phyloP scores from a whole-genome alignment of 2,797 vertebrate species.

The Avahi laniger region DNA sequence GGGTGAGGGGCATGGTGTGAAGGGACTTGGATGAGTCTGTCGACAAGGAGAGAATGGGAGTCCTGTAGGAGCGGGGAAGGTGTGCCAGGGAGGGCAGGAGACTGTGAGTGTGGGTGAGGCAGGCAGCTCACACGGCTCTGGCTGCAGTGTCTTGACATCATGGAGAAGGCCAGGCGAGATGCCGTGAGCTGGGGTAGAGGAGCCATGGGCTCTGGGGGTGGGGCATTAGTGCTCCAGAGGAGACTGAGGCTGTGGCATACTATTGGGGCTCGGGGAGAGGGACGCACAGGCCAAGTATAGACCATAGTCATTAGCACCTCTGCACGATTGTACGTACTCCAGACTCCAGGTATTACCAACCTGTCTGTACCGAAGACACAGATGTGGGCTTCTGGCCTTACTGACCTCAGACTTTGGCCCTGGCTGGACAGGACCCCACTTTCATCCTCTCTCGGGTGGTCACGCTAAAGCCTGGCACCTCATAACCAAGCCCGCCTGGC shows the following conservation, averaged over 20 bases:
- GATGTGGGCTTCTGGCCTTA: not conserved
- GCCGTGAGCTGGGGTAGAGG: not conserved
- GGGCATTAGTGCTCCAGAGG: not conserved
- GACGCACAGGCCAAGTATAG: accelerated
- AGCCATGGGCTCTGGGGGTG: not conserved
- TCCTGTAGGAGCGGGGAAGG: not conserved
- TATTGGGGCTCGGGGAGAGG: not conserved
- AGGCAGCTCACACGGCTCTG: too few species aligned
- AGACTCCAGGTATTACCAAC: not conserved
- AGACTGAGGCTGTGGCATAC: not conserved
- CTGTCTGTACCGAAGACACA: too few species aligned
- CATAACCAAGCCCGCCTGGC: not conserved
- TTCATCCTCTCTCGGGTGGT: not conserved
- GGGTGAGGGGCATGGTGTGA: not conserved
- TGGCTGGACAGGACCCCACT: not conserved
- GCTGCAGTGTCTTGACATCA: not conserved
- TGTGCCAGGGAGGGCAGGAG: too few species aligned
- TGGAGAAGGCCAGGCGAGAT: too few species aligned
- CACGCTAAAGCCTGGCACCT: not conserved
- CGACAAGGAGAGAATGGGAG: too few species aligned
- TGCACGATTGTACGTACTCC: not conserved
- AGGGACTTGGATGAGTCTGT: not conserved
- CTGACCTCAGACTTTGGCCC: not conserved
- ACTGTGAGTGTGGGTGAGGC: not conserved
- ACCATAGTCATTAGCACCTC: not conserved